These are phyloP conservation scores for Choristoneura fumiferana DNA, from an alignment of 1,140 invertebrate genomes.

Conservation along the genomic window DNA sequence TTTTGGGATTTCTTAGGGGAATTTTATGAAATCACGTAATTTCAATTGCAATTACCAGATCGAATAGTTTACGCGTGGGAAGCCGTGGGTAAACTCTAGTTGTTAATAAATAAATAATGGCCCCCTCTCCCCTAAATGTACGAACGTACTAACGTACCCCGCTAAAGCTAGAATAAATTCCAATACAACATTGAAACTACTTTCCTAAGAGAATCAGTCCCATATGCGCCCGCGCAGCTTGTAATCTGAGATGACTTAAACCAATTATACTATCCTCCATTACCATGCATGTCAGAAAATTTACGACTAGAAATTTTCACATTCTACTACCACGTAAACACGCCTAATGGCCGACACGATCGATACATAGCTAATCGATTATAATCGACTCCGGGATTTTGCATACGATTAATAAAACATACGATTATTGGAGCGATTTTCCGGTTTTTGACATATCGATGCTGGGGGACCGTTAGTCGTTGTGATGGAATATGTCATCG, in stretches of 20 bases:
- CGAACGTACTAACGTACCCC: no score
- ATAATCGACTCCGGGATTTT: conserved; percentile 51
- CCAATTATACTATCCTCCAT: conserved; percentile 17
- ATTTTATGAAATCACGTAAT: no score
- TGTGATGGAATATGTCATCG: conserved; percentile 69
- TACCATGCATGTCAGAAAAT: conserved; percentile 16
- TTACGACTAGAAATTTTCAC: conserved; percentile 19
- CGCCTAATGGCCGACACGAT: conserved; percentile 16
- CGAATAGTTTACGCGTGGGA: no score
- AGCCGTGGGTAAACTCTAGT: no score
- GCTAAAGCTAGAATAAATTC: no score
- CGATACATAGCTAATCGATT: conserved; percentile 44
- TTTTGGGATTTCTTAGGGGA: no score
- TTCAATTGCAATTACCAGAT: no score
- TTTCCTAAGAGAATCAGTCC: conserved; percentile 5
- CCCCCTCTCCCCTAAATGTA: no score
- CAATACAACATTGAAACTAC: background rate
- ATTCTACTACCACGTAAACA: conserved; percentile 15
- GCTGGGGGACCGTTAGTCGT: conserved; percentile 28
- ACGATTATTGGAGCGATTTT: conserved; percentile 66
- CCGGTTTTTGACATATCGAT: conserved; percentile 55
- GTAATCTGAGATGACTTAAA: conserved; percentile 12
- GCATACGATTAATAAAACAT: conserved; percentile 58
- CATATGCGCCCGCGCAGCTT: background rate
- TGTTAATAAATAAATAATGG: no score